A percentile compares a stretch with the other conserved stretches of the same genome.
These are phyloP conservation scores for Trilocha varians DNA, from an alignment of 2,888 invertebrate genomes.

Conservation along the genomic window DNA sequence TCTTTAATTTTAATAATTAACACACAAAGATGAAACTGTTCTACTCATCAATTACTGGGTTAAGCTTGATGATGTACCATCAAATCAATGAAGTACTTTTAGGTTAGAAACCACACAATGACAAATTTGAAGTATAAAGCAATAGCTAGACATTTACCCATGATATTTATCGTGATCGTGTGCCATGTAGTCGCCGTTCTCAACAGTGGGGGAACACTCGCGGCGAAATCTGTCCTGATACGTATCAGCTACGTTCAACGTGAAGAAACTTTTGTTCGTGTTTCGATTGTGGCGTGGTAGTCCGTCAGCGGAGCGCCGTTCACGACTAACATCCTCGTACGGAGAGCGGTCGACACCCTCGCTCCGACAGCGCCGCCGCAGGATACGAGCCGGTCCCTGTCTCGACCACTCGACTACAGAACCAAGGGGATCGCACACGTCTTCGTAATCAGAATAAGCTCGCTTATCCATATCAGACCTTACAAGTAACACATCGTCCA, in stretches of 20 bases:
- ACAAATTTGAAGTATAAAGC: neutral
- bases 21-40: too few relatives aligned
- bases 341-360: constrained; percentile 66
- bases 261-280: constrained; percentile 55
- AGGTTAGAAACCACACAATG: neutral
- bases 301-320: constrained; percentile 44
- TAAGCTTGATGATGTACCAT: too few relatives aligned
- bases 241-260: constrained; percentile 42
- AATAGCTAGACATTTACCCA: constrained; percentile 33
- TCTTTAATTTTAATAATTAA: too few relatives aligned
- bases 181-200: constrained; percentile 66
- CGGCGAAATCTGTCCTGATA: constrained; percentile 40
- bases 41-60: too few relatives aligned
- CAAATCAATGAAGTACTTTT: neutral
- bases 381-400: constrained; percentile 51
- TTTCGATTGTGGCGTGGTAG: constrained; percentile 37
- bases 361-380: constrained; percentile 66
- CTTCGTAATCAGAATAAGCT: constrained; percentile 61
- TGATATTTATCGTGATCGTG: constrained; percentile 45
- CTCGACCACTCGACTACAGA: constrained; percentile 56
- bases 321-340: constrained; percentile 59
- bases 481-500: constrained; percentile 55
- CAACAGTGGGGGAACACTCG: constrained; percentile 45
- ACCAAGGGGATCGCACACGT: constrained; percentile 59
- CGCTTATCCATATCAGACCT: constrained; percentile 65